Percentiles rank a stretch among this genome's conserved stretches.
Evolutionary conservation across 2,888 invertebrate genomes (phyloP).

Genomic region (Ectobius pallidus): DNA sequence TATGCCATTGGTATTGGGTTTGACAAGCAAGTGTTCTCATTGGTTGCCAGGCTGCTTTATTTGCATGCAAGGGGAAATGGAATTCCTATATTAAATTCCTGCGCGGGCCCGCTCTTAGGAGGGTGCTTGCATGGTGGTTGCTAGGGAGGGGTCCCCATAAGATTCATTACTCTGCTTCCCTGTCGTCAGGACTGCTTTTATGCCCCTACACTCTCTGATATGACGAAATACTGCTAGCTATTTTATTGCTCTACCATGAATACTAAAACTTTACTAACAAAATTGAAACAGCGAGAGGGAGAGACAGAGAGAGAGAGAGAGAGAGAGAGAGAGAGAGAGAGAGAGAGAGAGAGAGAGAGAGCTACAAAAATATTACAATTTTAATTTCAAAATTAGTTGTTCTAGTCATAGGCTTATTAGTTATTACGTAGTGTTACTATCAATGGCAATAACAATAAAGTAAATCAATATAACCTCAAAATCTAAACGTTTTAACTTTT

Average conservation of each 20-base stretch:
- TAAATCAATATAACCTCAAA: too few species aligned
- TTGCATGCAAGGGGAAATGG: conserved; percentile 25
- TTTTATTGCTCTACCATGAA: conserved; percentile 14
- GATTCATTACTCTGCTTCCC: conserved; percentile 13
- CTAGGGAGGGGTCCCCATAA: neutral
- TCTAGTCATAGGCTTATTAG: too few species aligned
- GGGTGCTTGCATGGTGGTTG: neutral
- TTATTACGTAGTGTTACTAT: too few species aligned
- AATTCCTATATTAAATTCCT: conserved; percentile 29
- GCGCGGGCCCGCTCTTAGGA: too few species aligned
- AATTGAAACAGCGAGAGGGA: neutral
- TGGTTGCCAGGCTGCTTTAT: conserved; percentile 12
- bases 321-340: too few species aligned
- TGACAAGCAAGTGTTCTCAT: neutral
- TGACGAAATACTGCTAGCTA: neutral
- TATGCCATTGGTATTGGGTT: conserved; percentile 20
- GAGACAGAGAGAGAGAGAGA: too few species aligned
- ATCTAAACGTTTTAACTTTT: too few species aligned
- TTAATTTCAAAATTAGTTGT: too few species aligned
- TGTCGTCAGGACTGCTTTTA: neutral
- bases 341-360: too few species aligned
- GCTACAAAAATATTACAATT: too few species aligned
- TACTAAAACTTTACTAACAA: neutral
- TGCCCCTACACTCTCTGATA: neutral
- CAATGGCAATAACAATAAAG: too few species aligned